phyloP scores from a whole-genome alignment of 2,888 invertebrate species.

The Oligia strigilis region DNA sequence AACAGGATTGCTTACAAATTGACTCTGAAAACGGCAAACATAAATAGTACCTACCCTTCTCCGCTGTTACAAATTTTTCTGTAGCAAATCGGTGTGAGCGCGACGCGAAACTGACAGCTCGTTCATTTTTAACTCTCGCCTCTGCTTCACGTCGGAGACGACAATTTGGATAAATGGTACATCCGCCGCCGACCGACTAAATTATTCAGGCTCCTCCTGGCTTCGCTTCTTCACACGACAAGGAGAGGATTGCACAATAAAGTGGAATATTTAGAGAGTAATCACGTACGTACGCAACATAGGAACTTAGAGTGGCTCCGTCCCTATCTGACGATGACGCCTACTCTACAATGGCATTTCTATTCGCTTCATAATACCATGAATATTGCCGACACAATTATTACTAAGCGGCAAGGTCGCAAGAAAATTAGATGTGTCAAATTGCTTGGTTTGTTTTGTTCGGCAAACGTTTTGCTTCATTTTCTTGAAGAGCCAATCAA shows the following conservation, averaged over 20 bases:
- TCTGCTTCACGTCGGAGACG: conserved; percentile 78
- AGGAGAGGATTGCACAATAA: conserved; percentile 86
- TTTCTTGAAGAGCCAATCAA: conserved; percentile 33
- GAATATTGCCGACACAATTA: conserved; percentile 70
- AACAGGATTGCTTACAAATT: conserved; percentile 68
- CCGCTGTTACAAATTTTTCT: conserved; percentile 67
- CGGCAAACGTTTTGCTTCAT: conserved; percentile 5
- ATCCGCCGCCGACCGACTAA: conserved; percentile 83
- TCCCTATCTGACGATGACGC: conserved; percentile 57
- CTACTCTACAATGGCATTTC: conserved; percentile 75
- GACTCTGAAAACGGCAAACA: conserved; percentile 73
- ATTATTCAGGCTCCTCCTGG: conserved; percentile 85
- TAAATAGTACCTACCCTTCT: conserved; percentile 71
- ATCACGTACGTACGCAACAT: conserved; percentile 85
- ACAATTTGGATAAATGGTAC: conserved; percentile 89
- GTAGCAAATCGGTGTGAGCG: conserved; percentile 75
- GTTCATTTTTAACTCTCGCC: conserved; percentile 85
- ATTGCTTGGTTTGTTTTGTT: conserved; percentile 16
- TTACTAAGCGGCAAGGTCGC: conserved; percentile 46
- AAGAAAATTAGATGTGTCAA: conserved; percentile 30
- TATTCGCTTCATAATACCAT: conserved; percentile 74
- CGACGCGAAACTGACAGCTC: conserved; percentile 79
- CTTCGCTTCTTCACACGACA: conserved; percentile 85
- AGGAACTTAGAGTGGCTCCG: conserved; percentile 76
- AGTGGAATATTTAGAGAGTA: conserved; percentile 88